A percentile compares a stretch with the other conserved stretches of the same genome.
Conservation (phyloP, 1,140 invertebrate genomes). For the Zaprionus capensis region DNA sequence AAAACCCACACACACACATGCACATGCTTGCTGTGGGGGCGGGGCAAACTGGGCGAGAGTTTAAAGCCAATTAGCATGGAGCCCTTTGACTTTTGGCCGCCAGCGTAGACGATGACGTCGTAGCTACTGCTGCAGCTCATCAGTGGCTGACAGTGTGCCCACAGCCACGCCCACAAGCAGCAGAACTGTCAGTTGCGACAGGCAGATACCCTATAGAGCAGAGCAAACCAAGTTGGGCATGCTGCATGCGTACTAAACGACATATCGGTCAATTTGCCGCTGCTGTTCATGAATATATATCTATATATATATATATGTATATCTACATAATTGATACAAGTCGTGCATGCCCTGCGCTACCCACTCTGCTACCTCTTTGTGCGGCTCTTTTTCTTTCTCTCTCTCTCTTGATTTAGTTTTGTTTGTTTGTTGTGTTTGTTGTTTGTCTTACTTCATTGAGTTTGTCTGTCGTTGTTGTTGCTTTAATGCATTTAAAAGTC, state of each 20-base stretch:
- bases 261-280: neutral
- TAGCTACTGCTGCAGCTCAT: conserved; percentile 22
- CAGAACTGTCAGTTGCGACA: neutral
- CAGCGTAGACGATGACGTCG: conserved; percentile 42
- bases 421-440: conserved; percentile 35
- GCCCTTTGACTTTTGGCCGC: conserved; percentile 64
- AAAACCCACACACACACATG: conserved; percentile 2
- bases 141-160: conserved; percentile 23
- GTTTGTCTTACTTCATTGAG: conserved; percentile 25
- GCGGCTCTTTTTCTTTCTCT: neutral
- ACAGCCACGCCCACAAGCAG: conserved; percentile 12
- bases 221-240: neutral
- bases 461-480: conserved; percentile 24
- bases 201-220: neutral
- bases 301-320: neutral
- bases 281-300: neutral
- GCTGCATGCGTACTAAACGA: neutral
- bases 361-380: neutral
- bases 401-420: conserved; percentile 5
- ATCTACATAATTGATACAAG: neutral
- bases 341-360: neutral
- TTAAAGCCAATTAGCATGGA: conserved; percentile 72
- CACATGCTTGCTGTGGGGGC: neutral
- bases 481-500: conserved; percentile 77
- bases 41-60: conserved; percentile 16